phyloP scores from a whole-genome alignment of 2,888 invertebrate genomes.

The Gandaritis pyraliata region DNA sequence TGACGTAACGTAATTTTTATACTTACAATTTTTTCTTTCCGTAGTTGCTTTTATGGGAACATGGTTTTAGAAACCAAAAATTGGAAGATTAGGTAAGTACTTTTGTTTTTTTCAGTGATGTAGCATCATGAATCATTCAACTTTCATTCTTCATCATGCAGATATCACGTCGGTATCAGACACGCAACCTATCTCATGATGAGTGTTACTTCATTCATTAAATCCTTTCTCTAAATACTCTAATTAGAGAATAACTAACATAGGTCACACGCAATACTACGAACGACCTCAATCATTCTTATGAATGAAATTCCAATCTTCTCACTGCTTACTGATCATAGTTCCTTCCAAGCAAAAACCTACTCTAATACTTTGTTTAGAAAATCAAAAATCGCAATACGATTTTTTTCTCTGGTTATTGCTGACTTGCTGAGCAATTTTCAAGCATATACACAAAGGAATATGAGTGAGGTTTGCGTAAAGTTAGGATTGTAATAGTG shows the following conservation, averaged over 20 bases:
- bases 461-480: conserved; percentile 11
- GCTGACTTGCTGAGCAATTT: neutral
- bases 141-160: neutral
- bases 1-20: no score
- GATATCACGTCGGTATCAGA: neutral
- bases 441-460: neutral
- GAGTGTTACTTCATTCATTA: neutral
- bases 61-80: no score
- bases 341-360: conserved; percentile 4
- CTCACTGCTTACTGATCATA: neutral
- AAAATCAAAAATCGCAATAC: conserved; percentile 6
- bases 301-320: conserved; percentile 32
- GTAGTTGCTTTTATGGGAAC: no score
- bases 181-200: neutral
- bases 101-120: neutral
- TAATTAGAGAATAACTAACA: neutral
- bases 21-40: no score
- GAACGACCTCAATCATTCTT: conserved; percentile 32
- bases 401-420: neutral
- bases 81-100: no score
- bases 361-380: neutral
- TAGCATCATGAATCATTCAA: neutral
- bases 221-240: no score
- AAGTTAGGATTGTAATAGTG: neutral
- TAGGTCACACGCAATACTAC: conserved; percentile 20